Conservation (phyloP, 2,113 vertebrate species). For the Trachemys scripta region DNA sequence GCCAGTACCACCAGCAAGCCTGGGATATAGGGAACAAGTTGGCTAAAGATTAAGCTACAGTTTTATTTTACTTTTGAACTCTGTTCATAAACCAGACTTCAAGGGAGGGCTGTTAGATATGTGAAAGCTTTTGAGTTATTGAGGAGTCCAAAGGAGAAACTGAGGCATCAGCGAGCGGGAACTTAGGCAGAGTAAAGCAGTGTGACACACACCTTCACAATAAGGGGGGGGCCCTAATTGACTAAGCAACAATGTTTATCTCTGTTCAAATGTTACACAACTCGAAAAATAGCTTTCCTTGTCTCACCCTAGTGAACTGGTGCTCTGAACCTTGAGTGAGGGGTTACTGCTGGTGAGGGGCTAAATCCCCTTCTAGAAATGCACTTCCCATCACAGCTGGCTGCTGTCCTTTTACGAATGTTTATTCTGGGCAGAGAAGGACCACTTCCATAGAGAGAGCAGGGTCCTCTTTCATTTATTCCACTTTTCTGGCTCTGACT, state of each 20-base stretch:
- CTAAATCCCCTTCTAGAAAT: not conserved
- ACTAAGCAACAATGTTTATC: not conserved
- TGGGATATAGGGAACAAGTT: too few species aligned
- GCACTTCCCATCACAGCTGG: not conserved
- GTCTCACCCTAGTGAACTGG: not conserved
- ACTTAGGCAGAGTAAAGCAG: too few species aligned
- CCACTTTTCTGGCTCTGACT: not conserved
- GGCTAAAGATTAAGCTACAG: too few species aligned
- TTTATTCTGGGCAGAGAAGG: fast-evolving
- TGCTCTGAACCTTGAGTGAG: not conserved
- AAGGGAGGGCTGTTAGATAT: too few species aligned
- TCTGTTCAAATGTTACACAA: not conserved
- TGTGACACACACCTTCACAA: not conserved
- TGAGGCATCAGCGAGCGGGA: too few species aligned
- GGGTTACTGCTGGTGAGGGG: not conserved
- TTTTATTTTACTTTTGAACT: too few species aligned
- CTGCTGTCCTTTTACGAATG: not conserved
- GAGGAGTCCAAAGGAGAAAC: too few species aligned
- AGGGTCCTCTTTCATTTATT: not conserved
- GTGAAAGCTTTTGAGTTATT: too few species aligned
- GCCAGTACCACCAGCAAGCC: too few species aligned
- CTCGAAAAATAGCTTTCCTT: not conserved
- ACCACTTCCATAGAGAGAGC: not conserved
- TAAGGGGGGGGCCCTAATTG: not conserved
- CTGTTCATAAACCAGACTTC: too few species aligned